Base-by-base conservation (phyloP, 2,797 vertebrate species). In the Sebastes flavidus region DNA sequence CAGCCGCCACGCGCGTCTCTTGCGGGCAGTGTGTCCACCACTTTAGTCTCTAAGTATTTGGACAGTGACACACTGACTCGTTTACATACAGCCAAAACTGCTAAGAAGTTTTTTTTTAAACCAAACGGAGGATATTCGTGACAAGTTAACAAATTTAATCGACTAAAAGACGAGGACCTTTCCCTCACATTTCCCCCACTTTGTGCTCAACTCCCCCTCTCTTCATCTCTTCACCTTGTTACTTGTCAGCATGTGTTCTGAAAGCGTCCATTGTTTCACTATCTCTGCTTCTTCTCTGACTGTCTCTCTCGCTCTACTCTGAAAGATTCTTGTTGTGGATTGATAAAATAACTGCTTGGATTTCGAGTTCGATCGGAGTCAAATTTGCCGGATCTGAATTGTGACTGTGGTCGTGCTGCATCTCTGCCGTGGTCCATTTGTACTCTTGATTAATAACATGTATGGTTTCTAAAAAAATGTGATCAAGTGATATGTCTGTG, bases 91-190 rank as follows among this genome's bases (percentile, higher is more conserved):
- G 18, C 34, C 11, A 38, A 29, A 59, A 18, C 34, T 59, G 24
- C 52, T 25, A 25, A 36, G 1, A 38, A 2, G 4, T 18, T 63
- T 18, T 42, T 18, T 52, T 52, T 52, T 9, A 52, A 52, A 52
- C 8, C 20, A n/a, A 29, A 12, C 30, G 1, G 24, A 49, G 14
- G 62, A 18, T 10, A 20, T 66, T 49, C 38, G 8, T 66, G 38
- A 29, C 34, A 29, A 29, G 0, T 27, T 42, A 14, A 71, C 10
- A 29, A 29, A 29, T 58, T 18, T 85, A 85, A 91, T 85, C 52
- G 81, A 89, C 88, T 86, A 84, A 89, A 91, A 84, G 69, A 81
- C 78, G 73, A 79, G 62, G 60, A 56, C 58, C 22, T 24, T 79
- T 27, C 52, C 54, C 54, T 34, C 29, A 20, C 56, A 13, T 55